Evolutionary conservation across 2,888 invertebrate genomes (phyloP), one percentile per base, ranked within the genome.

Genomic region (Eupithecia vulgata): DNA sequence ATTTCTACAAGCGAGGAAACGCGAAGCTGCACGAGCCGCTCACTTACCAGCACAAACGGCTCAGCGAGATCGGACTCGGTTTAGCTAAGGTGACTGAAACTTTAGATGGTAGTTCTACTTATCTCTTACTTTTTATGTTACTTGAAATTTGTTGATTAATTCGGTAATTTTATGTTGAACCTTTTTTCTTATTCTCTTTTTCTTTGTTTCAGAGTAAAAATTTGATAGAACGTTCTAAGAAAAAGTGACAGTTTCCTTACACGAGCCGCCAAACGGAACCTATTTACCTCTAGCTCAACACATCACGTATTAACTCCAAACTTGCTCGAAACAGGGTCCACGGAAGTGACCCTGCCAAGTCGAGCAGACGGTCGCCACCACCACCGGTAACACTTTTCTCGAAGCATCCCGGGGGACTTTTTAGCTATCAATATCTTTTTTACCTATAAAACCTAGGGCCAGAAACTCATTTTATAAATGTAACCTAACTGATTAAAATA

Each of bases 1-100:
- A 98, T 88, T 98, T 97, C 91, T 99, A 99, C 93, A 98, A 98
- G 87, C 96, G 97, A 76, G 96, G 96, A 75, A 97, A 98, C 87
- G 96, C 96, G 78, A 96, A 97, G 81, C 95, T 98, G 71, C 96
- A 97, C 75, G 96, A 95, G 75, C 95, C 96, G 5, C 90, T 96
- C 70, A 96, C 96, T 0, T 96, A 96, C 81, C 96, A 96, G 80
- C 96, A 95, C 84, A 95, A 95, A 90, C 92, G 96, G 40, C 92
- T 95, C 85, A 95, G 95, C 83, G 95, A 95, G 83, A 94, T 95
- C 72, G 94, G 94, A 52, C 86, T 94, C 76, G 87, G 87, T 70
- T 74, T 90, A 77, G 89, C 91, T 57, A 92, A 90, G 88, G 93
- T 92, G n/a, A 45, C n/a, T n/a, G n/a, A n/a, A n/a, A n/a, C n/a